These are phyloP conservation scores for Felis catus DNA, from an alignment of 2,113 vertebrate species.

Conservation along the genomic window DNA sequence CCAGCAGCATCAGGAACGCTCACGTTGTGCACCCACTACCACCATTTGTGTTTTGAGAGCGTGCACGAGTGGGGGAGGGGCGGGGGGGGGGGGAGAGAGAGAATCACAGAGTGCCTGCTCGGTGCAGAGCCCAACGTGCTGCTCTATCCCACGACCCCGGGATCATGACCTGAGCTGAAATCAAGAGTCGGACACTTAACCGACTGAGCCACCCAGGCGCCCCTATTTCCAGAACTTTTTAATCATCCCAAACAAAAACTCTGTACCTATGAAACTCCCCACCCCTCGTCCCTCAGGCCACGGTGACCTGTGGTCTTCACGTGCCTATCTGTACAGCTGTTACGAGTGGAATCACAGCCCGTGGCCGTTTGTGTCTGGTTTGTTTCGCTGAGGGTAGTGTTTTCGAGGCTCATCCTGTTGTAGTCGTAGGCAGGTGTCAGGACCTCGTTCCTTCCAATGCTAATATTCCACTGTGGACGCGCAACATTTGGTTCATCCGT, in stretches of 20 bases:
- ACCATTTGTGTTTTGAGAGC: not conserved
- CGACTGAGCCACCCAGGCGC: too few species aligned
- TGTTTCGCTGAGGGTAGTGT: not conserved
- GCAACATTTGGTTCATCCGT: too few species aligned
- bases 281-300: not conserved
- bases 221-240: not conserved
- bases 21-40: not conserved
- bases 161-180: too few species aligned
- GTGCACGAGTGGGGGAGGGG: too few species aligned
- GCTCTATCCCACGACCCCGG: too few species aligned
- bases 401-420: not conserved
- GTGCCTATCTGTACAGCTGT: not conserved
- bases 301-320: accelerated
- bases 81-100: too few species aligned
- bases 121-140: too few species aligned
- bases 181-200: too few species aligned
- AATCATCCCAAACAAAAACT: not conserved
- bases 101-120: too few species aligned
- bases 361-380: not conserved
- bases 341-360: accelerated
- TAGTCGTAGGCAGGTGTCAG: not conserved
- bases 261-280: not conserved
- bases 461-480: accelerated
- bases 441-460: accelerated
- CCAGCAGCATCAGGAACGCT: too few species aligned